phyloP scores from a whole-genome alignment of 2,113 vertebrate species.

The Centropus unirufus region DNA sequence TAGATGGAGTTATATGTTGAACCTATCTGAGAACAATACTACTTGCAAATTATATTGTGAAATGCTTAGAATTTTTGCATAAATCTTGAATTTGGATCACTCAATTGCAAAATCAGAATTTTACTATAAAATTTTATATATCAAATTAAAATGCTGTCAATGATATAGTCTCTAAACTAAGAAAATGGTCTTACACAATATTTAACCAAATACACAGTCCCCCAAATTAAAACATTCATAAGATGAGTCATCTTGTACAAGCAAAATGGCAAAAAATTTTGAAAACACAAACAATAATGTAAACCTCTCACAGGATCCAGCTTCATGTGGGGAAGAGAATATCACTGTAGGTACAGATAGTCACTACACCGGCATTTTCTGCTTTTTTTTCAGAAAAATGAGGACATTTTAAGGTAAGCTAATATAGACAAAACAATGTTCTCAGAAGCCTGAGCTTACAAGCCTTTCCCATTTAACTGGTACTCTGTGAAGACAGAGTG shows the following conservation, averaged over 20 bases:
- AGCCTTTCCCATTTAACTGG: neutral
- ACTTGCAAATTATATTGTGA: neutral
- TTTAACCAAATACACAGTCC: neutral
- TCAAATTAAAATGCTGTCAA: neutral
- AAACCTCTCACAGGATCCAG: neutral
- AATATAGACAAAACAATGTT: neutral
- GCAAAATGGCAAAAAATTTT: neutral
- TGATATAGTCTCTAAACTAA: neutral
- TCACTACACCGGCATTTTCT: neutral
- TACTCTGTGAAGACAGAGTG: neutral
- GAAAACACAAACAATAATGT: neutral
- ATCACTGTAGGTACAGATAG: neutral
- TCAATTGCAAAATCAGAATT: neutral
- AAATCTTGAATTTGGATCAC: neutral
- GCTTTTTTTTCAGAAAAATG: constrained; percentile 7
- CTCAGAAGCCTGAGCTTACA: neutral
- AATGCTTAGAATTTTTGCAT: neutral
- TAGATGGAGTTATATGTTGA: neutral
- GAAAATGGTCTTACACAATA: neutral
- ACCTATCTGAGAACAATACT: neutral
- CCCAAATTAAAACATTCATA: neutral
- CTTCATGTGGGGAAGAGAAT: neutral
- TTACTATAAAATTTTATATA: neutral
- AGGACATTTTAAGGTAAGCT: neutral
- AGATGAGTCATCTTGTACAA: neutral